Base-by-base conservation (phyloP, 2,113 vertebrate species). In the Gyps fulvus region DNA sequence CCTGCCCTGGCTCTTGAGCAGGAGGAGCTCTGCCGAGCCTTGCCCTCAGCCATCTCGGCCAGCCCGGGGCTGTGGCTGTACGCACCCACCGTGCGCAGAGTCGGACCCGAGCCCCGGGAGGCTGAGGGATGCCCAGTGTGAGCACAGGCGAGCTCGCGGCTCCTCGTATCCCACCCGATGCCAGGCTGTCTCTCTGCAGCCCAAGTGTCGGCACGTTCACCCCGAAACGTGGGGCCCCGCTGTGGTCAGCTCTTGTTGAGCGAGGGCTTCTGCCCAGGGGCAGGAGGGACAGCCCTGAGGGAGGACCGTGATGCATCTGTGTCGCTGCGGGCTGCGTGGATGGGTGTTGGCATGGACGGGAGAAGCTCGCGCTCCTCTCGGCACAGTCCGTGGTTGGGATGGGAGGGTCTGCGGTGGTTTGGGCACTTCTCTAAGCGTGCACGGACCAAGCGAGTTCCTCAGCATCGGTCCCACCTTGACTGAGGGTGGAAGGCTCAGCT, bases 71-170 rank as follows among this genome's bases (percentile, higher is more conserved):
- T 66, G 62, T 1, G 20, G 57, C 43, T 63, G 29, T 8, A 6
- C 1, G 6, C 32, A 2, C 2, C 6, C 26, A 9, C 34, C 2
- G 0, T 22, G 47, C 6, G 4, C 3, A 15, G 52, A 8, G n/a
- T 54, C 1, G 1, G 65, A 59, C 47, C 26, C 0, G 0, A 54
- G 36, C 36, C 42, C 17, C 0, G 0, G 29, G 55, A 65, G 13
- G 16, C 36, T 4, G 6, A 76, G 59, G 40, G 42, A 14, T 83
- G 67, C 59, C 50, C 83, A 20, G 0, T 1, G 3, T 1, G 7
- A 27, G 49, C 34, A 22, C 1, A 8, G 36, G 22, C 1, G 3
- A 76, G 9, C n/a, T 31, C 0, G 0, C 29, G 63, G 36, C 27
- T 83, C 45, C 58, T 19, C 0, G 0, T 14, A 7, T 14, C 58